A percentile compares a stretch with the other conserved stretches of the same genome.
Evolutionary conservation across 2,888 invertebrate species (phyloP).

Genomic region (Chaetogeoica ovagalla): DNA sequence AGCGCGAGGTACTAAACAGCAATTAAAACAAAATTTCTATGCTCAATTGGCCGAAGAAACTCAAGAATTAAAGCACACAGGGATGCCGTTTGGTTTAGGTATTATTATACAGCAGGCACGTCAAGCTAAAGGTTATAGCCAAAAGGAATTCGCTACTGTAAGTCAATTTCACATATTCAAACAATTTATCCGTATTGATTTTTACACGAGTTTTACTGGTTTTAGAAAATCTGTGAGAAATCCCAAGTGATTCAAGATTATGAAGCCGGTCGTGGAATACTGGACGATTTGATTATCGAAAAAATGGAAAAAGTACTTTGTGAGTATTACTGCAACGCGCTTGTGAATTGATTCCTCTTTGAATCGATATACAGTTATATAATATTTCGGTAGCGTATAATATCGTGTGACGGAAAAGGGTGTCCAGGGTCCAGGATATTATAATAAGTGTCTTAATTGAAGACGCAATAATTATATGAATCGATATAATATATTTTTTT

Average conservation of each 20-base stretch:
- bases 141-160: slow-evolving; percentile 94
- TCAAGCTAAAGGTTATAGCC: slow-evolving; percentile 89
- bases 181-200: neutral
- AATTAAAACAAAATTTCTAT: too few relatives aligned
- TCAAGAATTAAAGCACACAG: slow-evolving; percentile 95
- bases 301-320: slow-evolving; percentile 95
- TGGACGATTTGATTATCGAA: slow-evolving; percentile 91
- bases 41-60: slow-evolving; percentile 97
- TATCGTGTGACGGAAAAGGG: too few relatives aligned
- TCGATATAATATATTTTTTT: too few relatives aligned
- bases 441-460: too few relatives aligned
- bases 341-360: too few relatives aligned
- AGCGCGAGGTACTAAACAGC: too few relatives aligned
- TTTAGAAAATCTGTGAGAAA: slow-evolving; percentile 93
- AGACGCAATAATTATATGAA: too few relatives aligned
- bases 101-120: slow-evolving; percentile 95
- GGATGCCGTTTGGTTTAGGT: slow-evolving; percentile 82
- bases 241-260: slow-evolving; percentile 95
- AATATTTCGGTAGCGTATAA: too few relatives aligned
- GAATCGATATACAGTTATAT: too few relatives aligned
- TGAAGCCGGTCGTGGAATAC: slow-evolving; percentile 96
- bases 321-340: slow-evolving; percentile 58
- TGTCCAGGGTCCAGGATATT: too few relatives aligned
- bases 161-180: slow-evolving; percentile 56
- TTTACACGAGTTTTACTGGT: slow-evolving; percentile 55